Evolutionary conservation across 35 echinoderm and acorn worm species (phyloP).

Genomic region (Diadema setosum): DNA sequence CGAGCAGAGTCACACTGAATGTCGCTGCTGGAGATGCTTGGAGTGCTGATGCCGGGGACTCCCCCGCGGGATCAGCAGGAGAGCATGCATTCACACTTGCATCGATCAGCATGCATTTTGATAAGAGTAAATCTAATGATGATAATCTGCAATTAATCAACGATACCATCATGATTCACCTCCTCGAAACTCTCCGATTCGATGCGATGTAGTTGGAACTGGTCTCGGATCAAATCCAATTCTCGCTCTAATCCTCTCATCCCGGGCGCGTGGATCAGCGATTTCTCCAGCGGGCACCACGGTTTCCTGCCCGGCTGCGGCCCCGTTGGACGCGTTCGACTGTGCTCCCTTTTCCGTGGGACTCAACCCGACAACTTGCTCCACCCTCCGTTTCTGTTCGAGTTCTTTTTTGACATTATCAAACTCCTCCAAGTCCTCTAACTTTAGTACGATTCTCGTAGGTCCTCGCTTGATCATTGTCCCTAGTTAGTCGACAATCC

Average conservation of each 20-base stretch:
- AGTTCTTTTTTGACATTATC: conserved; percentile 85
- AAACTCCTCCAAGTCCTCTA: conserved; percentile 82
- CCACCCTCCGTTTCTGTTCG: conserved; percentile 48
- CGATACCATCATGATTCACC: too few species aligned
- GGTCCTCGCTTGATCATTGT: conserved; percentile 82
- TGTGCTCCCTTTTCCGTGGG: conserved; percentile 13
- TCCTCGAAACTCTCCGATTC: conserved; percentile 63
- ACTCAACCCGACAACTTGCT: conserved; percentile 57
- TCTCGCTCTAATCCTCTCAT: conserved; percentile 63
- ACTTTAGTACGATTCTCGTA: conserved; percentile 58
- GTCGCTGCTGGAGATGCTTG: too few species aligned
- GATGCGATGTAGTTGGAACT: conserved; percentile 38
- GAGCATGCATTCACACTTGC: too few species aligned
- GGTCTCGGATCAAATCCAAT: conserved; percentile 84
- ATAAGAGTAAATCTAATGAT: too few species aligned
- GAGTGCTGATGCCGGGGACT: too few species aligned
- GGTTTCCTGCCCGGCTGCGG: conserved; percentile 18
- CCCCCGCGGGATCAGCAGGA: too few species aligned
- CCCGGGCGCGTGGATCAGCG: conserved; percentile 49
- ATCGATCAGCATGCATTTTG: too few species aligned
- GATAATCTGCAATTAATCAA: too few species aligned
- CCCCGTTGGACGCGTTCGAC: background rate
- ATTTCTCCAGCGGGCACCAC: conserved; percentile 11
- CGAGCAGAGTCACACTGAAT: too few species aligned
- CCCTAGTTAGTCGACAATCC: too few species aligned